phyloP scores from a whole-genome alignment of 1,140 invertebrate genomes.

The Lasioglossum baleicum region DNA sequence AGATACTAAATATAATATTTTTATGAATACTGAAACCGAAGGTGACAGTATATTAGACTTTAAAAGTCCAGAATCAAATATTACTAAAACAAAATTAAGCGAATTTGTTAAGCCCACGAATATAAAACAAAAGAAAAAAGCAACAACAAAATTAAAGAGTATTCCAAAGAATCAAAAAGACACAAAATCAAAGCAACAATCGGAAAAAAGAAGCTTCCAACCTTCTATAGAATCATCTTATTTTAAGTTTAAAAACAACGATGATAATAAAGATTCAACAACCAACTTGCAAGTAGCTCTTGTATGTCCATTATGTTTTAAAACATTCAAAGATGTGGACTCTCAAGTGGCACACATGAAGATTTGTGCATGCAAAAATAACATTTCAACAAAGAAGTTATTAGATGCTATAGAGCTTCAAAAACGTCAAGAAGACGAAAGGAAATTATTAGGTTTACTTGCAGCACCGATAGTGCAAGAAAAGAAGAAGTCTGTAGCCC shows the following conservation, averaged over 20 bases:
- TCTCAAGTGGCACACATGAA: conserved; percentile 76
- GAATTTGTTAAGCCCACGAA: neutral
- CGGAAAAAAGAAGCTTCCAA: conserved; percentile 34
- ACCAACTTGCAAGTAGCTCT: conserved; percentile 56
- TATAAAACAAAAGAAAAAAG: conserved; percentile 10
- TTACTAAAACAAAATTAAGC: conserved; percentile 39
- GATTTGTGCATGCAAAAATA: conserved; percentile 77
- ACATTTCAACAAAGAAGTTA: conserved; percentile 75
- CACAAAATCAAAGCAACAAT: conserved; percentile 26
- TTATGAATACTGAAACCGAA: neutral
- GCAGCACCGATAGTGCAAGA: conserved; percentile 69
- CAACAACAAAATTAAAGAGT: conserved; percentile 30
- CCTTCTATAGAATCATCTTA: conserved; percentile 71
- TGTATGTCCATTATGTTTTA: conserved; percentile 78
- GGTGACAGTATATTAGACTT: conserved; percentile 72
- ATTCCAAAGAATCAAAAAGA: conserved; percentile 40
- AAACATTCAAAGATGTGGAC: conserved; percentile 68
- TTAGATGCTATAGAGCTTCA: conserved; percentile 78
- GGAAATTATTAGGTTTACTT: conserved; percentile 76
- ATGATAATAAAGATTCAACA: neutral
- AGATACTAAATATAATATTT: neutral
- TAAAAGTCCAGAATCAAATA: conserved; percentile 67
- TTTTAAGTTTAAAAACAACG: conserved; percentile 65
- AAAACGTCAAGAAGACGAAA: conserved; percentile 77
- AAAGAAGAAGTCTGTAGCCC: conserved; percentile 58